Evolutionary conservation across 2,797 vertebrate species (phyloP), one percentile per base, ranked within the genome.

Genomic region (Onychomys leucogaster): DNA sequence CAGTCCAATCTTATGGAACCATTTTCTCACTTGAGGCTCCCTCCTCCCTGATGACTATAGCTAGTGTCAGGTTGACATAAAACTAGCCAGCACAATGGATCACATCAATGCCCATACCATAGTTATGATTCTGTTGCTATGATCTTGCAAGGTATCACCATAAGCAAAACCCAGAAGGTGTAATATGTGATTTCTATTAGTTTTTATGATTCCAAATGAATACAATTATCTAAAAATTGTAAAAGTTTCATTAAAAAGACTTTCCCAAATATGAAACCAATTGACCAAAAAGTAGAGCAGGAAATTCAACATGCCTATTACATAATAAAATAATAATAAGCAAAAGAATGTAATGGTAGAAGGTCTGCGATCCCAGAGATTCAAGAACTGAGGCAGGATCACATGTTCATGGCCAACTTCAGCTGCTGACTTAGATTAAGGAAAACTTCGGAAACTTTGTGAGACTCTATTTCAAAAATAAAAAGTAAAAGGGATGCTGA

Each of bases 81-180:
- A 67, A 49, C 32, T 67, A 67, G 43, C 6, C 19, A n/a, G 11
- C 10, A 2, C 3, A 3, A 16, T 0, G 37, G 46, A 9, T 32
- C 12, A 25, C 0, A 1, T 29, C n/a, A 2, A 4, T 23, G 32
- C 25, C 14, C 13, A 23, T 9, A 19, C 17, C 14, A 2, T 37
- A 57, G 12, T 7, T 13, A 49, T 13, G 75, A 37, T 29, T 63
- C 5, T 57, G 37, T 19, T 46, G 23, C 27, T 77, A 0, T 2
- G 14, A 34, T 21, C 88, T 63, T 10, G n/a, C 13, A 32, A 94
- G 69, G 37, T 49, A n/a, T 16, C 32, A 29, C 29, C 41, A 32
- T 13, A 52, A 43, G 6, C 9, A n/a, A 14, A 90, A 55, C 2
- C 3, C 6, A 34, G 4, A 49, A 2, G 1, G 8, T 13, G 19